These are phyloP conservation scores for Rhingia rostrata DNA, from an alignment of 2,888 invertebrate species.

Conservation along the genomic window DNA sequence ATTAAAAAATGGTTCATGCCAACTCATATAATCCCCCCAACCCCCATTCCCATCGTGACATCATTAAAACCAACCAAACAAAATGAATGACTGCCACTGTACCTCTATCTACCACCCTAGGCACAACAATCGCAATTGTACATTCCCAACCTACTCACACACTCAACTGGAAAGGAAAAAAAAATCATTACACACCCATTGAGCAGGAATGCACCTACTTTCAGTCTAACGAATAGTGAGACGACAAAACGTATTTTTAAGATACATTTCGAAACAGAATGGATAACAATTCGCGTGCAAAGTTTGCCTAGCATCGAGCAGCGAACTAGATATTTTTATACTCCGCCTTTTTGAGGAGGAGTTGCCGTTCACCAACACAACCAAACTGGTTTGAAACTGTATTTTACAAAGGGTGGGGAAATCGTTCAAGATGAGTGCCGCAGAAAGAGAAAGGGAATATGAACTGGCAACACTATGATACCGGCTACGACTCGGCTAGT, in stretches of 20 bases:
- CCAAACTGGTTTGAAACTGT: conserved; percentile 56
- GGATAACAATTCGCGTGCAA: conserved; percentile 21
- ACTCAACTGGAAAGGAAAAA: conserved; percentile 22
- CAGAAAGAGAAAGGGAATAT: conserved; percentile 30
- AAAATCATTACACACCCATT: conserved; percentile 51
- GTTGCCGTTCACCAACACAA: conserved; percentile 57
- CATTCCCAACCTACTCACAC: conserved; percentile 39
- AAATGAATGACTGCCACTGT: not conserved
- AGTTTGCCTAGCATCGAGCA: conserved; percentile 14
- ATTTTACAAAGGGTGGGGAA: conserved; percentile 53
- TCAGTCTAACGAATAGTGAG: conserved; percentile 56
- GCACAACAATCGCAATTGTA: not conserved
- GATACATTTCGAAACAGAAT: conserved; percentile 70
- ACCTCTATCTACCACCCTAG: not conserved
- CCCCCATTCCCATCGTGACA: too few species aligned
- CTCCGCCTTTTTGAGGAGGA: conserved; percentile 73
- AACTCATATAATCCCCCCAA: too few species aligned
- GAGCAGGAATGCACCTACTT: conserved; percentile 58
- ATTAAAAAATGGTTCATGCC: too few species aligned
- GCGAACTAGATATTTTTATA: conserved; percentile 60
- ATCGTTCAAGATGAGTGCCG: conserved; percentile 50
- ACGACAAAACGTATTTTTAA: conserved; percentile 56
- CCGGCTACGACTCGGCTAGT: too few species aligned
- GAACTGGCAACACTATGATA: too few species aligned
- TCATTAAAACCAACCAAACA: too few species aligned